A percentile compares a stretch with the other conserved stretches of the same genome.
phyloP scores from a whole-genome alignment of 2,888 invertebrate species.

The Sturmia bella region DNA sequence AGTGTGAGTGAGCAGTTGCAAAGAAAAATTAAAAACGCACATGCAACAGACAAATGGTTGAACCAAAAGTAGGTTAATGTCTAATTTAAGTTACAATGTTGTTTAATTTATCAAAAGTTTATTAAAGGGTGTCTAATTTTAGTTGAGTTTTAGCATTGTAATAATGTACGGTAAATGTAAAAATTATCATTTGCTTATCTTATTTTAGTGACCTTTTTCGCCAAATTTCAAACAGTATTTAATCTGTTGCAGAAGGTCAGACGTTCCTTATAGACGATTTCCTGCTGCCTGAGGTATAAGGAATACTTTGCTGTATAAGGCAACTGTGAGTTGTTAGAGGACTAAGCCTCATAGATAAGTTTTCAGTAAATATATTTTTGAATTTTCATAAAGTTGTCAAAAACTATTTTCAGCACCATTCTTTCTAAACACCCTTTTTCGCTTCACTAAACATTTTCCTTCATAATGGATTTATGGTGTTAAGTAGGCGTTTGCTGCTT shows the following conservation, averaged over 20 bases:
- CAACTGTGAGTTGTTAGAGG: too few relatives aligned
- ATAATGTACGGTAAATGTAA: too few relatives aligned
- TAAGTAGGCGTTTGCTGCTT: slow-evolving; percentile 57
- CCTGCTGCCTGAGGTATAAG: too few relatives aligned
- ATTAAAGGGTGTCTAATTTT: slow-evolving; percentile 14
- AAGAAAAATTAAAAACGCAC: slow-evolving; percentile 6
- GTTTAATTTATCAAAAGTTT: slow-evolving; percentile 47
- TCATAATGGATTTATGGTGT: slow-evolving; percentile 61
- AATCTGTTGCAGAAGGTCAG: too few relatives aligned
- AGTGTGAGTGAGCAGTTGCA: background rate
- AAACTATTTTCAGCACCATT: background rate
- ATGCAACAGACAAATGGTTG: slow-evolving; percentile 17
- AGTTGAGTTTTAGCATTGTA: too few relatives aligned
- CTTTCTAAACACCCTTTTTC: slow-evolving; percentile 12
- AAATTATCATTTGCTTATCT: too few relatives aligned
- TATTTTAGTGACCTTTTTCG: too few relatives aligned
- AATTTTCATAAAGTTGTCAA: background rate
- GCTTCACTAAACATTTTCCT: slow-evolving; percentile 19
- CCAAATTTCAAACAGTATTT: too few relatives aligned
- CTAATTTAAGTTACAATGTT: slow-evolving; percentile 64
- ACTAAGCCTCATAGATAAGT: background rate
- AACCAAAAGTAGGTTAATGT: slow-evolving; percentile 65
- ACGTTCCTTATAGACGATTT: too few relatives aligned
- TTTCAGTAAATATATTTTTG: background rate
- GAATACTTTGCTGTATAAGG: too few relatives aligned